Base-by-base conservation (phyloP, 2,113 vertebrate genomes). In the Poeciliopsis occidentalis region DNA sequence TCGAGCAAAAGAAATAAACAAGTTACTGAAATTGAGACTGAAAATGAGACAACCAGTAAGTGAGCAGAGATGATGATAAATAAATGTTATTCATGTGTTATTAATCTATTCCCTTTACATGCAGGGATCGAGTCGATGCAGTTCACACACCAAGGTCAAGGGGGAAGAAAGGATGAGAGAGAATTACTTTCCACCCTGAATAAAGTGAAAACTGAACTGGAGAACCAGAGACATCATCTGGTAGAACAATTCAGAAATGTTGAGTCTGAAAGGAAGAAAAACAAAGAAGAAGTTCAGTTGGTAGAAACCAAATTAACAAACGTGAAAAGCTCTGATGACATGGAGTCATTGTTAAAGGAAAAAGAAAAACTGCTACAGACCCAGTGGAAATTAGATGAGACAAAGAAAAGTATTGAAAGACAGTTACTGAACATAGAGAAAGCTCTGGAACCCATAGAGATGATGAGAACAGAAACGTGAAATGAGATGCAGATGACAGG, bases 111-210 rank as follows among this genome's bases (percentile, higher is more conserved):
- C 2, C 39, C 12, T 41, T 41, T 41, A 4, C 44, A 19, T 47
- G 44, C 44, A 47, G 44, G 15, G 0, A 47, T 17, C 44, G 4
- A 47, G 44, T 47, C 44, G 13, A 44, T 4, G 41, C 41, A 44
- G 41, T 44, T 0, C 12, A 44, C 2, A 2, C 11, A 44, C 3
- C 12, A 1, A 41, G 12, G 4, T 3, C 0, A 0, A 15, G 12
- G 13, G 12, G 39, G 13, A 41, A 41, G 3, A 13, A 0, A 1
- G 13, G 39, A 15, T 41, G 12, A 41, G 39, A 12, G 12, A 17
- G 41, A 44, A 15, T 17, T 4, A 0, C 4, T 15, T 44, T 15
- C 41, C 41, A 44, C 3, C 15, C 26, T 47, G 4, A n/a, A 47
- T 6, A 15, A 24, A 6, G 61, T 60, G 10, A 60, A 60, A 60